Evolutionary conservation across 2,888 invertebrate genomes (phyloP), one percentile per base, ranked within the genome.

Genomic region (Cepaea hortensis): DNA sequence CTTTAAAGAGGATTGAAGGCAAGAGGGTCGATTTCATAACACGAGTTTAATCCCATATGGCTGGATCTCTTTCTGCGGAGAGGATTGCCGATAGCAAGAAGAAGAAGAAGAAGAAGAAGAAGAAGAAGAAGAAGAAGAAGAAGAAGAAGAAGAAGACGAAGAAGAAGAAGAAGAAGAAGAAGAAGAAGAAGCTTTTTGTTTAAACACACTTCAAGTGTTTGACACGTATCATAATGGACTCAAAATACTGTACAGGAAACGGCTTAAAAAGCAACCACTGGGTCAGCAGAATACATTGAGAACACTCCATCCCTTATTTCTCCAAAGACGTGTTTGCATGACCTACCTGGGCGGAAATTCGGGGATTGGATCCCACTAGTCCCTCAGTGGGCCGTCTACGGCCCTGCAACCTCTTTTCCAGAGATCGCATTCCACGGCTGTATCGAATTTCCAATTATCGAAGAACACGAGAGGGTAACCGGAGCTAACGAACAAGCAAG

Each of bases 361-460:
- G 35, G 35, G 35, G 35, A 35, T 35, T 35, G 35, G 35, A 35
- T 35, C 35, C 35, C 35, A 35, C 35, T 35, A 35, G 35, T 35
- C 35, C 35, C 35, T 35, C 35, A 35, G 35, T 11, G 55, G 55
- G 55, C 68, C 11, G 11, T 7, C 18, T 4, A 73, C 73, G 35
- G 73, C 73, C 35, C 13, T 73, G 73, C n/a, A 2, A 72, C 55
- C 55, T 70, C 55, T 55, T 55, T 82, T 50, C 9, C 20, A 55
- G 7, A 55, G 72, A 82, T 23, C 18, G 13, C 55, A 68, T 46
- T 82, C 55, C 65, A 82, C 15, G 23, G 6, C 9, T 9, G 70
- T 72, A 70, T 82, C 73, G 15, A 70, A 73, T 82, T 82, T 82
- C 82, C 68, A 82, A 82, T 72, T 82, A 82, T 73, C 23, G 20